Conservation (phyloP, 2,888 invertebrate genomes). For the Polyploca ridens region DNA sequence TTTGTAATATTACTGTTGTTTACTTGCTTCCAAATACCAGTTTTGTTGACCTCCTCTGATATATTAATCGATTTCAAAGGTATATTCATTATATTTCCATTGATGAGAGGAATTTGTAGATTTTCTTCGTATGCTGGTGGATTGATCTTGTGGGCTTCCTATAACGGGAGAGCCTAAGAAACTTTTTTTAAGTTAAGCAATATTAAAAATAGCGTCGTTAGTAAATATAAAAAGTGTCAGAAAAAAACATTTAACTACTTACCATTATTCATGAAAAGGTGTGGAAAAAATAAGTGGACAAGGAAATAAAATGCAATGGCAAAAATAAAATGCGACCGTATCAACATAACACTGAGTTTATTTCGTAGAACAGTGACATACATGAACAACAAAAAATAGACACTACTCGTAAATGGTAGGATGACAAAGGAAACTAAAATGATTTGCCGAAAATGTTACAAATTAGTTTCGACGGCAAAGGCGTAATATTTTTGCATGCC, state of each 20-base stretch:
- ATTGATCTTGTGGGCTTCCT: constrained; percentile 78
- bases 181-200: constrained; percentile 30
- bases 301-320: constrained; percentile 49
- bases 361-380: constrained; percentile 49
- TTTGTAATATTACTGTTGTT: constrained; percentile 87
- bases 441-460: constrained; percentile 45
- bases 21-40: constrained; percentile 97
- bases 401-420: constrained; percentile 38
- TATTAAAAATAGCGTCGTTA: not conserved
- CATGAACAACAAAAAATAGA: constrained; percentile 49
- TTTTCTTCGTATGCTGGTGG: constrained; percentile 85
- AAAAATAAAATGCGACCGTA: constrained; percentile 64
- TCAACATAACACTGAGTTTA: constrained; percentile 64
- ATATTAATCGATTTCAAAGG: constrained; percentile 94
- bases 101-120: constrained; percentile 93
- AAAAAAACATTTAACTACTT: constrained; percentile 36
- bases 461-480: constrained; percentile 70
- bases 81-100: constrained; percentile 96
- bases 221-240: constrained; percentile 11
- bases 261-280: constrained; percentile 39
- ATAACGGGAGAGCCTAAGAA: constrained; percentile 61
- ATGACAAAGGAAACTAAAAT: constrained; percentile 56
- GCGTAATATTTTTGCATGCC: constrained; percentile 83
- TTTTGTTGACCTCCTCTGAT: constrained; percentile 96
- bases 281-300: constrained; percentile 29